Base-by-base conservation (phyloP, 1,140 invertebrate genomes). In the Metaphire vulgaris region DNA sequence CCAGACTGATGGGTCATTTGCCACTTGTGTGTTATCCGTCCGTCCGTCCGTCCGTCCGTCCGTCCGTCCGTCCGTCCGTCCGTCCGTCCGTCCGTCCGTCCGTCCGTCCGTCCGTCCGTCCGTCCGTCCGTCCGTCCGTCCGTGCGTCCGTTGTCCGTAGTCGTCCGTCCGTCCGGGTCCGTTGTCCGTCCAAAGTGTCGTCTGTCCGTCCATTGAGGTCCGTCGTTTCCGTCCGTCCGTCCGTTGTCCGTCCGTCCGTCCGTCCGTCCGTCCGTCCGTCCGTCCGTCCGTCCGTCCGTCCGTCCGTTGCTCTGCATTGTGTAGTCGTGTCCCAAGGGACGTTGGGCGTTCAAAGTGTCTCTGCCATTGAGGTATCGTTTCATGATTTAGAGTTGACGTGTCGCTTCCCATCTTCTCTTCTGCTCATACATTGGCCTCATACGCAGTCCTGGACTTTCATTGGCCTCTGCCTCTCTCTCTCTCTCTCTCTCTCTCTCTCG, bases 281-380 rank as follows among this genome's bases (percentile, higher is more conserved):
- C 64, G 64, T 65, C 64, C 64, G 64, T 65, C 64, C 64, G 64
- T 65, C 64, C 64, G n/a, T 65, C n/a, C n/a, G n/a, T n/a, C n/a
- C n/a, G n/a, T n/a, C n/a, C n/a, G n/a, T n/a, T n/a, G n/a, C n/a
- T n/a, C n/a, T n/a, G n/a, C n/a, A n/a, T n/a, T n/a, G n/a, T n/a
- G n/a, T n/a, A n/a, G n/a, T n/a, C n/a, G n/a, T n/a, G n/a, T n/a
- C n/a, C n/a, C n/a, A n/a, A n/a, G n/a, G n/a, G n/a, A n/a, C n/a
- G n/a, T n/a, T n/a, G n/a, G n/a, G n/a, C n/a, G n/a, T n/a, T n/a
- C n/a, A n/a, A n/a, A n/a, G n/a, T n/a, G n/a, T n/a, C n/a, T n/a
- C n/a, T n/a, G n/a, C n/a, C n/a, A n/a, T n/a, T n/a, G n/a, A n/a
- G n/a, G n/a, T n/a, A n/a, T n/a, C n/a, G n/a, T n/a, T n/a, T n/a